phyloP scores from a whole-genome alignment of 2,888 invertebrate genomes.

The Quadriops clusia region DNA sequence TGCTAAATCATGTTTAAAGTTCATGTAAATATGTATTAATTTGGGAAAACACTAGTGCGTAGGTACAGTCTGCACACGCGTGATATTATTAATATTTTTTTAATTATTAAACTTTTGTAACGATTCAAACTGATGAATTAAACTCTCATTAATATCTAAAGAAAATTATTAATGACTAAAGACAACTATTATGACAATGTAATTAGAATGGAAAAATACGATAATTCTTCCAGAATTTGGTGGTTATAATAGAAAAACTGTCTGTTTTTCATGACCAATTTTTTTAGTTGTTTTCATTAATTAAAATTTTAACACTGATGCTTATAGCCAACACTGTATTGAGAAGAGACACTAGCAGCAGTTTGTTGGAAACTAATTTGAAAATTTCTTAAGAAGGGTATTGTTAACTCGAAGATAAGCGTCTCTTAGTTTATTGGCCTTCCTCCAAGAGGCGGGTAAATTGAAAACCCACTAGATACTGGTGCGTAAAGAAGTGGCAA shows the following conservation, averaged over 20 bases:
- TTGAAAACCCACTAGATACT: too few relatives aligned
- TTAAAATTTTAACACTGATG: too few relatives aligned
- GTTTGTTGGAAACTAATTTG: too few relatives aligned
- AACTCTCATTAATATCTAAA: constrained; percentile 1
- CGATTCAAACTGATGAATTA: too few relatives aligned
- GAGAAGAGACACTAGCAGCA: too few relatives aligned
- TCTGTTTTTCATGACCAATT: constrained; percentile 32
- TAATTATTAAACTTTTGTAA: too few relatives aligned
- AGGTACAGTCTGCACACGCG: not conserved
- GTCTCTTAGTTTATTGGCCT: constrained; percentile 11
- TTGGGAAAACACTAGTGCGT: constrained; percentile 1
- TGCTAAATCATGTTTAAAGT: not conserved
- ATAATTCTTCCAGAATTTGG: constrained; percentile 29
- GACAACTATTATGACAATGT: not conserved
- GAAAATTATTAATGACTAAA: not conserved
- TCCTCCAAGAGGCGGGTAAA: constrained; percentile 8
- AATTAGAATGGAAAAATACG: constrained; percentile 22
- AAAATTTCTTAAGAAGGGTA: too few relatives aligned
- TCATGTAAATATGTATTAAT: not conserved
- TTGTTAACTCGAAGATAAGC: constrained; percentile 1
- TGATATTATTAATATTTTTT: constrained; percentile 4
- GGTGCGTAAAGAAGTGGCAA: too few relatives aligned
- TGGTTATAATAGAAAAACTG: constrained; percentile 31
- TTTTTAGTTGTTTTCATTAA: too few relatives aligned
- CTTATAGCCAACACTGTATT: too few relatives aligned